Conservation (phyloP, 1,140 invertebrate species). For the Lerema accius region DNA sequence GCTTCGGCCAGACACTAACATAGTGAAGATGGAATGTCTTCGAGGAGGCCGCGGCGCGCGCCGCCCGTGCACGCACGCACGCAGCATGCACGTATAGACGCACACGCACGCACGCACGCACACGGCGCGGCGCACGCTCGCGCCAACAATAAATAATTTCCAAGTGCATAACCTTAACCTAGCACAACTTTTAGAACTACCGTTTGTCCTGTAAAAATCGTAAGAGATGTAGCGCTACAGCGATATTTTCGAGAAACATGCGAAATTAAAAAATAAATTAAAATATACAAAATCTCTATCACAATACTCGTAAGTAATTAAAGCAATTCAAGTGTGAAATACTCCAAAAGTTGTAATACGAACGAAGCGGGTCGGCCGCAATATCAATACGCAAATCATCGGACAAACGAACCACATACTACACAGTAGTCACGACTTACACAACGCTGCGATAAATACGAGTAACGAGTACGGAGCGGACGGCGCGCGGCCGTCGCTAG, state of each 20-base stretch:
- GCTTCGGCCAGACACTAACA: constrained; percentile 43
- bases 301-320: constrained; percentile 83
- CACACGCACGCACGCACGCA: constrained; percentile 20
- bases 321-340: constrained; percentile 80
- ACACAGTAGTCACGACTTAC: constrained; percentile 61
- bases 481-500: constrained; percentile 53
- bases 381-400: constrained; percentile 31
- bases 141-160: constrained; percentile 47
- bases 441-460: constrained; percentile 58
- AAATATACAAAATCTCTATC: constrained; percentile 83
- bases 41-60: constrained; percentile 38
- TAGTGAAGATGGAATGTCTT: constrained; percentile 65
- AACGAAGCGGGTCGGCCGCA: constrained; percentile 54
- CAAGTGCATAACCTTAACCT: constrained; percentile 75
- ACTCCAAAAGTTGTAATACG: constrained; percentile 75
- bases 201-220: constrained; percentile 67
- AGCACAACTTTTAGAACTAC: constrained; percentile 76
- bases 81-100: constrained; percentile 14
- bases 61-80: constrained; percentile 11
- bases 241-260: constrained; percentile 72
- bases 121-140: constrained; percentile 33
- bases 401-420: constrained; percentile 40
- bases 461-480: constrained; percentile 46
- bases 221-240: constrained; percentile 75
- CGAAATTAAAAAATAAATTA: constrained; percentile 81